phyloP scores from a whole-genome alignment of 2,113 vertebrate genomes.

The Syrrhaptes paradoxus region DNA sequence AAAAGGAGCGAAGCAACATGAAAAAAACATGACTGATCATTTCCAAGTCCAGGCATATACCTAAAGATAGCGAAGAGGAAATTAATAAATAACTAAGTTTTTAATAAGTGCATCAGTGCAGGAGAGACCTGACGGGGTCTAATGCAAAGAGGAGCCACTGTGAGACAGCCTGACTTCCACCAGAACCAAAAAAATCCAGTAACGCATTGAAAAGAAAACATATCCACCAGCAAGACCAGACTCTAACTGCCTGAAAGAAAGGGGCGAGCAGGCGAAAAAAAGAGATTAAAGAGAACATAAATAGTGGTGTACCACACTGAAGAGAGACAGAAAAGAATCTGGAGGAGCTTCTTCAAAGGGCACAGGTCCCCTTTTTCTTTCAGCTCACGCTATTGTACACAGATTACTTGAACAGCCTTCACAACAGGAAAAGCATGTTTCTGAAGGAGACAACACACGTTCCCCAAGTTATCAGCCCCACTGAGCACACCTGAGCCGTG shows the following conservation, averaged over 20 bases:
- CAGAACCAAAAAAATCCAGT: not conserved
- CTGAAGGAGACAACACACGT: not conserved
- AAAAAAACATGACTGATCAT: not conserved
- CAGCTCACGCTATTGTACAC: not conserved
- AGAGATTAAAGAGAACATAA: not conserved
- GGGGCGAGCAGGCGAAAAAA: not conserved
- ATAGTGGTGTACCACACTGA: not conserved
- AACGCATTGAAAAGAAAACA: not conserved
- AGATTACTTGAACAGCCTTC: not conserved
- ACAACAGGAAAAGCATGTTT: slow-evolving; percentile 27
- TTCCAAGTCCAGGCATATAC: not conserved
- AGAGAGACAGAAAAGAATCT: not conserved
- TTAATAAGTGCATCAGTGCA: not conserved
- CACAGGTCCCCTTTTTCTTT: not conserved
- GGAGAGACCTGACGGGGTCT: not conserved
- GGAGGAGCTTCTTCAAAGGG: slow-evolving; percentile 13
- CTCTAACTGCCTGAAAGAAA: not conserved
- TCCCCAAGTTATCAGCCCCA: not conserved
- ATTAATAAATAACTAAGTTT: slow-evolving; percentile 25
- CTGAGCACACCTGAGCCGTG: not conserved
- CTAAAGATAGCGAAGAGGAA: not conserved
- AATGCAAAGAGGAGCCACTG: not conserved
- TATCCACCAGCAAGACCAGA: not conserved
- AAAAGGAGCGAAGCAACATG: not conserved
- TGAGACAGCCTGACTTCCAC: not conserved